These are phyloP conservation scores for Hyles euphorbiae DNA, from an alignment of 1,140 invertebrate genomes.

Conservation along the genomic window DNA sequence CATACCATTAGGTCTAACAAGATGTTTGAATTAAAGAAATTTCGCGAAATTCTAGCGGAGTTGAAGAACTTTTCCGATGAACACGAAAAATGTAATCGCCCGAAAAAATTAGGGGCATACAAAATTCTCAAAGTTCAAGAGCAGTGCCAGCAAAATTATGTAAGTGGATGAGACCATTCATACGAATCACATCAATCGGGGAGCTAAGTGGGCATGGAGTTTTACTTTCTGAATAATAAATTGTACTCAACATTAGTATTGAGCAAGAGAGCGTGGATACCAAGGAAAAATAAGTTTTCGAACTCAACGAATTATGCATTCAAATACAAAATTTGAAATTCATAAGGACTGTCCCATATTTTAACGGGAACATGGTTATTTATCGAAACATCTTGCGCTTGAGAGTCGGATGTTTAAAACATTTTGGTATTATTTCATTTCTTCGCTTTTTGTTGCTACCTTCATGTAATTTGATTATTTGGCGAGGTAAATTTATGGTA, in stretches of 20 bases:
- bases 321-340: conserved; percentile 46
- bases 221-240: conserved; percentile 25
- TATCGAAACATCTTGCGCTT: conserved; percentile 26
- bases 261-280: conserved; percentile 21
- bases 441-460: too few species aligned
- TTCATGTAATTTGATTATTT: background rate
- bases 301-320: conserved; percentile 40
- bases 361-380: conserved; percentile 28
- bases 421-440: conserved; percentile 6
- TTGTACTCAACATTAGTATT: conserved; percentile 24
- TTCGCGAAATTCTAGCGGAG: too few species aligned
- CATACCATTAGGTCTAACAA: too few species aligned
- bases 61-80: too few species aligned
- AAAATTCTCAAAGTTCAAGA: too few species aligned
- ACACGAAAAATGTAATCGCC: too few species aligned
- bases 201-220: background rate
- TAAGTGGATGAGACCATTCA: too few species aligned
- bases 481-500: background rate
- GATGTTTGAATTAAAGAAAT: too few species aligned
- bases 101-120: too few species aligned
- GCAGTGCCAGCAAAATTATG: too few species aligned
- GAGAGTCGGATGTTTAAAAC: conserved; percentile 11
- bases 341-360: conserved; percentile 37
- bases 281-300: conserved; percentile 35
- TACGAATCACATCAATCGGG: too few species aligned